phyloP scores from a whole-genome alignment of 1,140 invertebrate species.

The Halesus radiatus region DNA sequence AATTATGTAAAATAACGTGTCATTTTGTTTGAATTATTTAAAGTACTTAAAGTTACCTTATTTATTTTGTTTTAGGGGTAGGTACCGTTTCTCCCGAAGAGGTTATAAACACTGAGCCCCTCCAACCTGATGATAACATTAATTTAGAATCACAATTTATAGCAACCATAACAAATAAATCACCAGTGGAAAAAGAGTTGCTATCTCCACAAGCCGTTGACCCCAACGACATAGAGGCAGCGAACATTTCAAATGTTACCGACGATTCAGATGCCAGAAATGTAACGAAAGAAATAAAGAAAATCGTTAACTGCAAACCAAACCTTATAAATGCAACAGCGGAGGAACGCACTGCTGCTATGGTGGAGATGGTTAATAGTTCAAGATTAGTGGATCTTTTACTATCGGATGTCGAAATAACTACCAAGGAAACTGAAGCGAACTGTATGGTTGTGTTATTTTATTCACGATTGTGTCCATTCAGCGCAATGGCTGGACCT shows the following conservation, averaged over 20 bases:
- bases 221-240: neutral
- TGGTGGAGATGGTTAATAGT: constrained; percentile 67
- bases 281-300: constrained; percentile 64
- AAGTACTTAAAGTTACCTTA: neutral
- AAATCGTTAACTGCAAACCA: constrained; percentile 66
- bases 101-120: neutral
- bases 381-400: constrained; percentile 62
- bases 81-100: constrained; percentile 5
- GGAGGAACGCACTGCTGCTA: constrained; percentile 60
- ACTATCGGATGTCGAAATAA: constrained; percentile 64
- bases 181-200: neutral
- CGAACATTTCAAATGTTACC: neutral
- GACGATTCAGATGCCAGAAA: neutral
- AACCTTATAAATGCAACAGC: constrained; percentile 59
- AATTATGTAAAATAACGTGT: neutral
- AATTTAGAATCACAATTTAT: constrained; percentile 4
- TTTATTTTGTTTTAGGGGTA: constrained; percentile 17
- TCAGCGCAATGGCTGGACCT: constrained; percentile 90
- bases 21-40: neutral
- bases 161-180: neutral
- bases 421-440: constrained; percentile 64
- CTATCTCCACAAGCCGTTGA: neutral
- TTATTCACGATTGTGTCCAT: constrained; percentile 90
- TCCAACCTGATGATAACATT: neutral
- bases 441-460: constrained; percentile 89